Evolutionary conservation across 2,888 invertebrate genomes (phyloP), one percentile per base, ranked within the genome.

Genomic region (Chrysopilus asiliformis): DNA sequence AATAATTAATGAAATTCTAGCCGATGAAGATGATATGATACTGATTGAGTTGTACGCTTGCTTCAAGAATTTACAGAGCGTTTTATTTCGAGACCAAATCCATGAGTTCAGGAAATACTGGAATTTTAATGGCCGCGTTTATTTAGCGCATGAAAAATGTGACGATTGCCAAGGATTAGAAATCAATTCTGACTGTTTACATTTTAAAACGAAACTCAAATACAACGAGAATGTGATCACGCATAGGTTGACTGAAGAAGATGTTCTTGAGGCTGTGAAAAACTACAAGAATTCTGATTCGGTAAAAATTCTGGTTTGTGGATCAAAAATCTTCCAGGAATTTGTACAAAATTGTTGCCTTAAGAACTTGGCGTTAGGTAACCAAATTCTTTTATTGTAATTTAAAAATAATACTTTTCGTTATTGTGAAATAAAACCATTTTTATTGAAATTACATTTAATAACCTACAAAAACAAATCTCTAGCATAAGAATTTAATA

Each of bases 41-140:
- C 65, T 68, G 52, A 52, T 85, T 24, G 56, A 65, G 37, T 65
- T 85, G 43, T 56, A 71, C 38, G 79, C 71, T 50, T 77, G 79
- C 48, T 78, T 76, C 52, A 57, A 64, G 45, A 65, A 61, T 44
- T 53, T 69, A 33, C 53, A 69, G 6, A 68, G 69, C 41, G 68
- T 82, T 43, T 62, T 76, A 38, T 67, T 84, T 37, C 68, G 78
- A 41, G 57, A 72, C 7, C 66, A 74, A 42, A 52, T 85, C 10
- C 68, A 72, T 47, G 57, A 65, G 8, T 74, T 71, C 46, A 63
- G 64, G 19, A 60, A 65, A 17, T 75, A 66, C 56, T 85, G 85
- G 84, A 86, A 86, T 63, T 85, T 84, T 53, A 62, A 60, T n/a
- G 74, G 74, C 44, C 61, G 65, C 27, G 62, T 79, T 43, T 79